These are phyloP conservation scores for Sebastes schlegelii DNA, from an alignment of 2,113 vertebrate species.

Conservation along the genomic window DNA sequence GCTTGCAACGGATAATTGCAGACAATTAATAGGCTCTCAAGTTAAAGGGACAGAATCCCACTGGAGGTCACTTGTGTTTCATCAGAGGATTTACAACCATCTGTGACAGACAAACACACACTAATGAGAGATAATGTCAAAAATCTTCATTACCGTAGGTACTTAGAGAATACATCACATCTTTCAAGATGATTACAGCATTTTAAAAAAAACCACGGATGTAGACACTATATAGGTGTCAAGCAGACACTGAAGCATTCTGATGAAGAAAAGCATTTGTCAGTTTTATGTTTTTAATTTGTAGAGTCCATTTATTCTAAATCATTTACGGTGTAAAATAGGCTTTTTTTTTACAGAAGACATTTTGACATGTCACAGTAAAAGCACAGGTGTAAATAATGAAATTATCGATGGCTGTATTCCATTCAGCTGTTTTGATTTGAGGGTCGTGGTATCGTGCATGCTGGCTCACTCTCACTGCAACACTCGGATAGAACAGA, in stretches of 20 bases:
- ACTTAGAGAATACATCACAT: slow-evolving; percentile 14
- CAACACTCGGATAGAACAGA: too few relatives aligned
- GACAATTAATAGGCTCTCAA: slow-evolving; percentile 67
- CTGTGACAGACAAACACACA: slow-evolving; percentile 62
- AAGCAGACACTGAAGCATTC: slow-evolving; percentile 11
- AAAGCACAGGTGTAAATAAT: too few relatives aligned
- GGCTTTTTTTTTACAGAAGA: too few relatives aligned
- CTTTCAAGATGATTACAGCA: slow-evolving; percentile 20
- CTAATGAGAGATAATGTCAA: slow-evolving; percentile 58
- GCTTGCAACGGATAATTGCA: slow-evolving; percentile 65
- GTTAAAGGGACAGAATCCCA: slow-evolving; percentile 63
- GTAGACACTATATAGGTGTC: not conserved
- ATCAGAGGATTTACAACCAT: slow-evolving; percentile 68
- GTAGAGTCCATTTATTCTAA: not conserved
- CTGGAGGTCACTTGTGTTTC: slow-evolving; percentile 64
- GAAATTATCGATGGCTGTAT: too few relatives aligned
- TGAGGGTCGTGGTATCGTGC: too few relatives aligned
- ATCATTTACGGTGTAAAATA: slow-evolving; percentile 9
- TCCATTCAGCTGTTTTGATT: too few relatives aligned
- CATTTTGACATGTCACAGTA: too few relatives aligned
- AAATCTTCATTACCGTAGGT: slow-evolving; percentile 28
- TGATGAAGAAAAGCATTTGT: slow-evolving; percentile 11
- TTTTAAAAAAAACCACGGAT: slow-evolving; percentile 20
- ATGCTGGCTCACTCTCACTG: too few relatives aligned
- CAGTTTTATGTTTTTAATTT: slow-evolving; percentile 34